A percentile compares a stretch with the other conserved stretches of the same genome.
Conservation (phyloP, 2,797 vertebrate species). For the Pitangus sulphuratus region DNA sequence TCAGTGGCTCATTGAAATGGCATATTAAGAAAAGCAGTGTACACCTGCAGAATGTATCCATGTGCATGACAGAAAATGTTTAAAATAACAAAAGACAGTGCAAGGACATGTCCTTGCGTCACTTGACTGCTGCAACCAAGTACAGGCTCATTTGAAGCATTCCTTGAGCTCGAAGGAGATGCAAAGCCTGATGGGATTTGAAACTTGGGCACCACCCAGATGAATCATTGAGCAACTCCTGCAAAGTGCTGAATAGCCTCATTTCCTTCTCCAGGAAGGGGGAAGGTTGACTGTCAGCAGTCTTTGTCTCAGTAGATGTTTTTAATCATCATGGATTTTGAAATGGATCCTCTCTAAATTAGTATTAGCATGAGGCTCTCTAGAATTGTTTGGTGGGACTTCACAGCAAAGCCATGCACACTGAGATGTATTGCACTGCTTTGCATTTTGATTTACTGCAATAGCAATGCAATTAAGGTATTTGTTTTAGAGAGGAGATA, state of each 20-base stretch:
- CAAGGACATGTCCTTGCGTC: not conserved
- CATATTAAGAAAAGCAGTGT: not conserved
- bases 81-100: not conserved
- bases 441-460: not conserved
- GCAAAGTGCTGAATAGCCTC: conserved; percentile 12
- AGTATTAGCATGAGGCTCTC: not conserved
- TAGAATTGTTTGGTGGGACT: not conserved
- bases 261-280: conserved; percentile 32
- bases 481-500: not conserved
- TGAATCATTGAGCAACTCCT: not conserved
- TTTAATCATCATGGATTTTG: not conserved
- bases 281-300: not conserved
- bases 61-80: not conserved
- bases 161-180: not conserved
- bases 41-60: not conserved
- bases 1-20: not conserved
- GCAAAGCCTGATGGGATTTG: not conserved
- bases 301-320: not conserved
- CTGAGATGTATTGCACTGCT: not conserved
- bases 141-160: not conserved
- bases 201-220: not conserved
- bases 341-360: not conserved
- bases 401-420: not conserved
- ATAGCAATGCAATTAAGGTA: not conserved
- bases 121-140: not conserved